Percentiles rank a stretch among this genome's conserved stretches.
Evolutionary conservation across 2,113 vertebrate genomes (phyloP).

Genomic region (Marmota flaviventris): DNA sequence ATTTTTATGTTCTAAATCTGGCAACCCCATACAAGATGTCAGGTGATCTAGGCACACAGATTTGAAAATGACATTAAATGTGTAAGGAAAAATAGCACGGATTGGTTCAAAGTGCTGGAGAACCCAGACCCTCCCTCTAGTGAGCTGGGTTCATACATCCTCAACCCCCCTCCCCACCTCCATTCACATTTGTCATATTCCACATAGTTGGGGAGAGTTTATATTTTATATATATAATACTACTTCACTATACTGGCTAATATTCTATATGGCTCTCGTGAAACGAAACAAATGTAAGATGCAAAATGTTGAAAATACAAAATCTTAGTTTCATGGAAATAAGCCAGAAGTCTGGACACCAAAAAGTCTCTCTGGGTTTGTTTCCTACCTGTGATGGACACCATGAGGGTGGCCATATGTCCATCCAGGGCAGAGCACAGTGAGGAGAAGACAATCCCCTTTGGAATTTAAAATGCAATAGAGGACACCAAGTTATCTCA

Average conservation of each 20-base stretch:
- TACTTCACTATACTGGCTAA: neutral
- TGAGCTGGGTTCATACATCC: neutral
- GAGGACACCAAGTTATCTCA: neutral
- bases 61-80: neutral
- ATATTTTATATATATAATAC: too few relatives aligned
- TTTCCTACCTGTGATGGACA: neutral
- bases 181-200: neutral
- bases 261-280: constrained; percentile 20
- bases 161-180: too few relatives aligned
- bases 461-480: neutral
- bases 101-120: neutral
- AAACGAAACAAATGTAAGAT: constrained; percentile 13
- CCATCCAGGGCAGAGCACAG: neutral
- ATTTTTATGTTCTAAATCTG: constrained; percentile 59
- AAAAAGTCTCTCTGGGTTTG: neutral
- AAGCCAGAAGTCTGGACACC: neutral
- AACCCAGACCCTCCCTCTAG: neutral
- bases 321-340: neutral
- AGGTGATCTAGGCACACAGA: neutral
- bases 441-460: neutral
- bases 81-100: neutral
- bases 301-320: constrained; percentile 14
- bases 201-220: neutral
- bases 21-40: neutral
- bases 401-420: rapidly evolving